Conservation (phyloP, 2,113 vertebrate genomes). For the Tonatia bakeri region DNA sequence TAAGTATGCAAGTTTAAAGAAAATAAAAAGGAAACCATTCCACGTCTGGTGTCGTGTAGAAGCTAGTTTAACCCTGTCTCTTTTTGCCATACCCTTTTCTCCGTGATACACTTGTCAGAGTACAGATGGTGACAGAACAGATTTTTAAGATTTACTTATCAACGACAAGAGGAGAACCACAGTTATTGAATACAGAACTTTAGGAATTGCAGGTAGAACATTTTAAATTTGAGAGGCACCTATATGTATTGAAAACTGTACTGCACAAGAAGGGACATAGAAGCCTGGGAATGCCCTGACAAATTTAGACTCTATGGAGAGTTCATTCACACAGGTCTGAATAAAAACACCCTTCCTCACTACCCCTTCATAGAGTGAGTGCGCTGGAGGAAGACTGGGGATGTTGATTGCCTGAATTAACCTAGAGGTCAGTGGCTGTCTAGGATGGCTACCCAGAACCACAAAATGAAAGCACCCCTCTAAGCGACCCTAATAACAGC, state of each 20-base stretch:
- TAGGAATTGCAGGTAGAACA: not conserved
- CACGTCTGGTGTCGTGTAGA: not conserved
- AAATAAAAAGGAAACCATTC: not conserved
- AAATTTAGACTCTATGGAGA: not conserved
- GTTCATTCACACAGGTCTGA: not conserved
- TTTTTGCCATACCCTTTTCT: conserved; percentile 5
- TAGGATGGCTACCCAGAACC: not conserved
- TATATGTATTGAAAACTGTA: not conserved
- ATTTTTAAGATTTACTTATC: not conserved
- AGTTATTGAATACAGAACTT: not conserved
- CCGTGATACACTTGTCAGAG: not conserved
- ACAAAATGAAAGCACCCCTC: not conserved
- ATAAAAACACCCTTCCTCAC: not conserved
- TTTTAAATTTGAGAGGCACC: not conserved
- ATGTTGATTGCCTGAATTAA: not conserved
- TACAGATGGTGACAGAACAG: not conserved
- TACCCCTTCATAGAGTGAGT: not conserved
- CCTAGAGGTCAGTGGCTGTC: not conserved
- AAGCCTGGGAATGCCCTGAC: not conserved
- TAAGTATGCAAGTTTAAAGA: conserved; percentile 20
- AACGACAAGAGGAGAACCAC: not conserved
- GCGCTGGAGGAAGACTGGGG: not conserved
- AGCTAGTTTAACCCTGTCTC: not conserved
- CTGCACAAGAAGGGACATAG: not conserved
- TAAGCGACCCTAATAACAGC: not conserved